Percentiles rank a stretch among this genome's conserved stretches.
These are phyloP conservation scores for Drosophila tristis DNA, from an alignment of 1,140 invertebrate genomes.

Conservation along the genomic window DNA sequence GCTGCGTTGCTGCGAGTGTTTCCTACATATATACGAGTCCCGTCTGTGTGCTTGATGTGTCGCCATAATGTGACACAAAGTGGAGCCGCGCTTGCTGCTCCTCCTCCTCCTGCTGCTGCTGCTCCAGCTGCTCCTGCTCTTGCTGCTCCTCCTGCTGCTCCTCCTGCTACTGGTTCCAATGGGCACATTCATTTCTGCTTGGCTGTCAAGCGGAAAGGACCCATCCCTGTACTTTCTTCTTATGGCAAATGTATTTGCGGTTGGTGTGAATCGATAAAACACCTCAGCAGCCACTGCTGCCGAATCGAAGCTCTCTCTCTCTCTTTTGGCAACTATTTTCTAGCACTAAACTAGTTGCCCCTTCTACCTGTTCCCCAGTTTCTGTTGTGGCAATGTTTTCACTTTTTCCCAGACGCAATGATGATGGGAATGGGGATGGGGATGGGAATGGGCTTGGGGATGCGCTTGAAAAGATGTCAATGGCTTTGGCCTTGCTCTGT, in stretches of 20 bases:
- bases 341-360: background rate
- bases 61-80: slow-evolving; percentile 69
- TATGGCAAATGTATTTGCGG: slow-evolving; percentile 4
- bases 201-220: slow-evolving; percentile 37
- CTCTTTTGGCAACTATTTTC: slow-evolving; percentile 17
- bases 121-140: no score
- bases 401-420: slow-evolving; percentile 50
- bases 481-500: slow-evolving; percentile 36
- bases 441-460: slow-evolving; percentile 2
- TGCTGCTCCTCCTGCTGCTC: no score
- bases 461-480: slow-evolving; percentile 21
- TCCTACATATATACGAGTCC: slow-evolving; percentile 60
- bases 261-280: slow-evolving; percentile 62
- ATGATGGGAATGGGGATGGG: no score
- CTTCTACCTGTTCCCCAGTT: background rate
- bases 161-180: slow-evolving; percentile 45
- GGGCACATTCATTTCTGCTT: slow-evolving; percentile 54
- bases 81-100: background rate
- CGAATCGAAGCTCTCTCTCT: slow-evolving; percentile 43
- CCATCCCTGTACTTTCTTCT: slow-evolving; percentile 12
- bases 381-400: slow-evolving; percentile 28
- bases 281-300: slow-evolving; percentile 28
- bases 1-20: slow-evolving; percentile 16
- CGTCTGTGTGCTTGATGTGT: slow-evolving; percentile 72
- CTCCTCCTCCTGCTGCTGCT: slow-evolving; percentile 29